Conservation (phyloP, 2,888 invertebrate genomes). For the Panorpa germanica region DNA sequence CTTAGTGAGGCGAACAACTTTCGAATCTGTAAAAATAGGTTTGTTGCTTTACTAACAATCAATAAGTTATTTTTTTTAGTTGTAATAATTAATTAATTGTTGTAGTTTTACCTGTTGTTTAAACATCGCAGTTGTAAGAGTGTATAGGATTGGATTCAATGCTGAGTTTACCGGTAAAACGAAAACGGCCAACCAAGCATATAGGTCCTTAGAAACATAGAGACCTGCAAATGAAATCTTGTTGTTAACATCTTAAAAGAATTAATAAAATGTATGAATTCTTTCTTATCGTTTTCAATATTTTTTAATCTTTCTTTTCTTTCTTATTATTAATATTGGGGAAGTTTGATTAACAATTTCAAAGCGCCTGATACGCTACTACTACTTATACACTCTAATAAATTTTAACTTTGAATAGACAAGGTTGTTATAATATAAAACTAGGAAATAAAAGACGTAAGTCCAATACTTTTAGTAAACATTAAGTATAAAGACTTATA, state of each 20-base stretch:
- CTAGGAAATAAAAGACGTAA: no score
- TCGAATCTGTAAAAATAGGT: constrained; percentile 15
- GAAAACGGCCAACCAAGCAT: constrained; percentile 39
- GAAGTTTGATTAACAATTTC: background rate
- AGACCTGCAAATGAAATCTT: constrained; percentile 26
- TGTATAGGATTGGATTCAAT: constrained; percentile 39
- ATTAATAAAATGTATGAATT: background rate
- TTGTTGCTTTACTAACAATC: background rate
- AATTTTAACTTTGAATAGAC: no score
- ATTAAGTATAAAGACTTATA: no score
- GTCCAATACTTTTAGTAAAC: no score
- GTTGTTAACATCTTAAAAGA: background rate
- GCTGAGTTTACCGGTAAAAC: constrained; percentile 40
- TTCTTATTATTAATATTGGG: no score
- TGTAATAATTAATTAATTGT: constrained; percentile 2
- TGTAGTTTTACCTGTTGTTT: constrained; percentile 34
- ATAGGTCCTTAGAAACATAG: constrained; percentile 29
- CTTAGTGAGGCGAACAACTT: constrained; percentile 18
- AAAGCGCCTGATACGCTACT: no score
- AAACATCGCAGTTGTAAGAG: constrained; percentile 36
- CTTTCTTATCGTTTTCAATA: background rate
- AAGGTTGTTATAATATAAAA: no score
- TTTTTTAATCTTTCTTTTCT: no score
- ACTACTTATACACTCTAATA: no score
- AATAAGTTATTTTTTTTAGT: constrained; percentile 3